Base-by-base conservation (phyloP, 2,797 vertebrate genomes). In the Huso huso region DNA sequence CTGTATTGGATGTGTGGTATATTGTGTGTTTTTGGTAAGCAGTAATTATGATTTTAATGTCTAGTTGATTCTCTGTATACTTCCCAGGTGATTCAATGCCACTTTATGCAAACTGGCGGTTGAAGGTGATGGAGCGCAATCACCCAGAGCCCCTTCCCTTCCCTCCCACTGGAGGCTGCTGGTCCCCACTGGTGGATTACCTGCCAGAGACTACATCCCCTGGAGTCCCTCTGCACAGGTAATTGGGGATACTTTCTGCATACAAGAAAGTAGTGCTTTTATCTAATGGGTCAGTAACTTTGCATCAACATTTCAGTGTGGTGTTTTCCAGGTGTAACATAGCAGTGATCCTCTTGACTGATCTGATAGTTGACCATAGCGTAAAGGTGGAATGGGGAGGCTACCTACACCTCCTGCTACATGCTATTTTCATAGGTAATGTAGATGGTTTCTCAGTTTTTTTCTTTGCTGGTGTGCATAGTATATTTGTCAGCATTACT, bases 91-190 rank as follows among this genome's bases (percentile, higher is more conserved):
- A 99, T 82, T 97, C 95, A 52, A 97, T 99, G 96, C 97, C 97
- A 18, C 85, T 96, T 70, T 99, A 98, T 78, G 96, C 96, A 65
- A 98, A 95, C 83, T 99, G 96, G 96, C 90, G 97, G 60, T 80
- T 99, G 80, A 99, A 98, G 82, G 96, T 99, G 79, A 98, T 99
- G 96, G 97, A 99, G 70, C 94, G 95, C 82, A 97, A 98, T 80
- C 89, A 88, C 76, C 95, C 95, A 9, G 97, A 98, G 79, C 94
- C 97, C 60, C 89, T 99, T 1, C 96, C 96, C 64, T 95, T 99
- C 77, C 96, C 96, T 65, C 94, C 96, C 59, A 90, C 91, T 15
- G 97, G 97, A 64, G 96, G 97, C 74, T 98, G 95, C 82, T 99
- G 96, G 95, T 95, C 97, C 69, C 97, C 97, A 1, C 74, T 99